These are phyloP conservation scores for Dendrocincla tyrannina DNA, from an alignment of 2,797 vertebrate genomes.

Conservation along the genomic window DNA sequence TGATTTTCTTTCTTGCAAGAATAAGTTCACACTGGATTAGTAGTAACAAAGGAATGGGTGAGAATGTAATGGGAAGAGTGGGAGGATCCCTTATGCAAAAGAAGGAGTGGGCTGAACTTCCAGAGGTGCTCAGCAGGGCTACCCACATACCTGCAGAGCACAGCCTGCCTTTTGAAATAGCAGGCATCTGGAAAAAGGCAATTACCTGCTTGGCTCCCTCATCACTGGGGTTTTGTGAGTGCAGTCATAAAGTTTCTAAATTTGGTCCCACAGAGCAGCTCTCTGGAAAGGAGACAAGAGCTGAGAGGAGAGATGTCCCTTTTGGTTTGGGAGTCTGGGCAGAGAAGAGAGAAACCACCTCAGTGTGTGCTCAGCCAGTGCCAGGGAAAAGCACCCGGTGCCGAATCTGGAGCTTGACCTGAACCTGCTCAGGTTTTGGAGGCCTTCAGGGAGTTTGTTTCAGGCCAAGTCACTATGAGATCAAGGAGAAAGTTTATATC, in stretches of 20 bases:
- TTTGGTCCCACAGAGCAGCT: background rate
- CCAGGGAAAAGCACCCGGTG: background rate
- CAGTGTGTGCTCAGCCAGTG: background rate
- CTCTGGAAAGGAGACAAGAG: background rate
- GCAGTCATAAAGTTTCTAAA: background rate
- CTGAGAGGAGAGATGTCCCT: background rate
- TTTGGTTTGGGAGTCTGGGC: background rate
- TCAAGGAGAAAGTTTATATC: constrained; percentile 40
- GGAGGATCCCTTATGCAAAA: background rate
- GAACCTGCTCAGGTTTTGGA: background rate
- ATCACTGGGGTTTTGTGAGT: background rate
- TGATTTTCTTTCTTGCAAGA: background rate
- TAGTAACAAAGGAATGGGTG: background rate
- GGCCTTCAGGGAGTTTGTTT: background rate
- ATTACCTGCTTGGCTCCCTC: background rate
- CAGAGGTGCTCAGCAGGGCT: background rate
- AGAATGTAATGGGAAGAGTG: background rate
- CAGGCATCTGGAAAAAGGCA: background rate
- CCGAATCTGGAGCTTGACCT: constrained; percentile 22
- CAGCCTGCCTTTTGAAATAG: background rate
- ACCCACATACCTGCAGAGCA: background rate
- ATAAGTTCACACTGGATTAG: background rate
- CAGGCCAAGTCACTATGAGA: constrained; percentile 15
- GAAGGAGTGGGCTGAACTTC: background rate
- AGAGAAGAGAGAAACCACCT: background rate